Percentiles rank a stretch among this genome's conserved stretches.
Conservation (phyloP, 2,888 invertebrate genomes). For the Anagyrus pseudococci region DNA sequence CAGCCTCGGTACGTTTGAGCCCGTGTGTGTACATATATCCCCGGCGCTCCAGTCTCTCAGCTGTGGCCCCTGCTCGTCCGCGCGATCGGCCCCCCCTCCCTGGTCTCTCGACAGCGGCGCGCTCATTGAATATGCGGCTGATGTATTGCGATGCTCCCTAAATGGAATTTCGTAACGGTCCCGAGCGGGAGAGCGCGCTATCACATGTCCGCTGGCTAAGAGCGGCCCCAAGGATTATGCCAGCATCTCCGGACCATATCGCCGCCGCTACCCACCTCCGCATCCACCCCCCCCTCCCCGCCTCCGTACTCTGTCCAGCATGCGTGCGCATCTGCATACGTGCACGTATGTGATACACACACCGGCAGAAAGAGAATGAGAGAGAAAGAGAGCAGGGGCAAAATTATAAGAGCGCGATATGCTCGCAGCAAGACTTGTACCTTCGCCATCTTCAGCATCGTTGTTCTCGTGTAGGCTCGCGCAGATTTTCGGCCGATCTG, state of each 20-base stretch:
- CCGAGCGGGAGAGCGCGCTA: conserved; percentile 5
- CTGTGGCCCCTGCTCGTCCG: not conserved
- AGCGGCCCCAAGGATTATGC: conserved; percentile 17
- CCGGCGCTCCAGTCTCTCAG: conserved; percentile 14
- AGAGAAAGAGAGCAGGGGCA: too few species aligned
- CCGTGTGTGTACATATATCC: not conserved
- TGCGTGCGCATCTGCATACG: too few species aligned
- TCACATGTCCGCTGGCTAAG: conserved; percentile 12
- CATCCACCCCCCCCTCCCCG: conserved; percentile 19
- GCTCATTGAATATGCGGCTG: conserved; percentile 38
- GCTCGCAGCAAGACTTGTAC: too few species aligned
- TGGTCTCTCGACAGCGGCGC: not conserved
- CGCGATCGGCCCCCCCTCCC: not conserved
- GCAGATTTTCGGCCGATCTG: too few species aligned
- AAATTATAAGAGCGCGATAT: too few species aligned
- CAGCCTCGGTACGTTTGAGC: not conserved
- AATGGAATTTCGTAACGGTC: conserved; percentile 44
- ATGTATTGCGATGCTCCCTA: conserved; percentile 37
- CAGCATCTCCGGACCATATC: conserved; percentile 19
- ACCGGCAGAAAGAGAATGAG: too few species aligned
- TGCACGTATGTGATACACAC: too few species aligned
- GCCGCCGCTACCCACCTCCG: too few species aligned
- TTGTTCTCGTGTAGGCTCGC: too few species aligned
- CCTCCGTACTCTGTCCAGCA: not conserved
- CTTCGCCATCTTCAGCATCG: too few species aligned